These are phyloP conservation scores for Leptonema lineaticorne DNA, from an alignment of 1,140 invertebrate genomes.

Conservation along the genomic window DNA sequence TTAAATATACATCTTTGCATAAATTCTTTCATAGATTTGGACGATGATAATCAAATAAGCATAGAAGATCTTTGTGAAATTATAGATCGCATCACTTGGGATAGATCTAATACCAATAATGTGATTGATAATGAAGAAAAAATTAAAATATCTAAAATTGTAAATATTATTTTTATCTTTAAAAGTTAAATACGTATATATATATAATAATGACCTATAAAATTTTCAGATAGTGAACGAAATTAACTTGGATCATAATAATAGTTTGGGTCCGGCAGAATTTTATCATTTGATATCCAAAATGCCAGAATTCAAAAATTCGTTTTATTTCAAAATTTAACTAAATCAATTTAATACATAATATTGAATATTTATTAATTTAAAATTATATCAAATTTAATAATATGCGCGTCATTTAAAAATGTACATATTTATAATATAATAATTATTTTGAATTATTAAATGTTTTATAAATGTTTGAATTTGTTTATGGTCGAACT, in stretches of 20 bases:
- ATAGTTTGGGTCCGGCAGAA: constrained; percentile 56
- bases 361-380: too few relatives aligned
- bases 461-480: too few relatives aligned
- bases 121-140: constrained; percentile 46
- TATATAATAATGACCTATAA: not conserved
- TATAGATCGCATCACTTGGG: constrained; percentile 54
- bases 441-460: too few relatives aligned
- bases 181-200: not conserved
- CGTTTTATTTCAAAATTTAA: constrained; percentile 59
- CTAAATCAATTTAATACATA: too few relatives aligned
- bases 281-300: constrained; percentile 60
- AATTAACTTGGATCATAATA: constrained; percentile 57
- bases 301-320: constrained; percentile 60
- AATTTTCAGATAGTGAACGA: constrained; percentile 58
- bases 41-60: constrained; percentile 61
- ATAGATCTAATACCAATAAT: constrained; percentile 40
- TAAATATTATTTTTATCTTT: constrained; percentile 35
- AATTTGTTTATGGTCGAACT: too few relatives aligned
- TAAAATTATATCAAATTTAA: too few relatives aligned
- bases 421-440: too few relatives aligned
- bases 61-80: constrained; percentile 56
- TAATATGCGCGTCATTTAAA: too few relatives aligned
- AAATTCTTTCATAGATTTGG: constrained; percentile 56
- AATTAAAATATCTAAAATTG: constrained; percentile 51
- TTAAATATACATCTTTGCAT: not conserved